Base-by-base conservation (phyloP, 2,888 invertebrate species). In the Nezara viridula region DNA sequence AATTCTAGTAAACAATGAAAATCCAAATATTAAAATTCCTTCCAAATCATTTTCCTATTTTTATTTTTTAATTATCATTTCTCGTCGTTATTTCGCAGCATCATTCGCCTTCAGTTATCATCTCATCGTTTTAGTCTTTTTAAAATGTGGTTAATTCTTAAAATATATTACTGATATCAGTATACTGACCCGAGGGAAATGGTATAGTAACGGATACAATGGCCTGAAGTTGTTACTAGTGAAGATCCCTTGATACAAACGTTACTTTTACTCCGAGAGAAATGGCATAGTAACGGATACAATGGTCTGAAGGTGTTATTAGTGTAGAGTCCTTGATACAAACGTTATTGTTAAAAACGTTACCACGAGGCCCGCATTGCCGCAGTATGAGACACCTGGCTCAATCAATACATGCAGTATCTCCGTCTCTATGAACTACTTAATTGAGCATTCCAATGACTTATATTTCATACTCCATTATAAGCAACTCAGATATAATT, bases 361-460 rank as follows among this genome's bases (percentile, higher is more conserved):
- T 73, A 37, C 2, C 10, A 19, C 5, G 66, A 73, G 66, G 37
- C 37, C 66, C 66, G 66, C 66, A 73, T 19, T 73, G 66, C 66
- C 66, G 66, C 66, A 73, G 66, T 73, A 73, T 73, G 66, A 73
- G 66, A 73, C 66, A 73, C 66, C 66, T 73, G 66, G 19, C 37
- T 73, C 37, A 73, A 73, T 73, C 66, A 73, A 73, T 73, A 73
- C 66, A 73, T 73, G 37, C 66, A 32, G 32, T 32, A 73, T 32
- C 66, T 37, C 32, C 37, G 19, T 73, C 21, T 73, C 66, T 73
- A 7, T 73, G 9, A 10, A 19, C 66, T 37, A 37, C 37, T 73
- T 73, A 73, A 73, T 37, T 73, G 19, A 32, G 24, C 19, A 73
- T 73, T 73, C 7, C 32, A 21, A 73, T 73, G 6, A 73, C 66